Conservation (phyloP, 2,797 vertebrate species). For the Poeciliopsis presidionis region DNA sequence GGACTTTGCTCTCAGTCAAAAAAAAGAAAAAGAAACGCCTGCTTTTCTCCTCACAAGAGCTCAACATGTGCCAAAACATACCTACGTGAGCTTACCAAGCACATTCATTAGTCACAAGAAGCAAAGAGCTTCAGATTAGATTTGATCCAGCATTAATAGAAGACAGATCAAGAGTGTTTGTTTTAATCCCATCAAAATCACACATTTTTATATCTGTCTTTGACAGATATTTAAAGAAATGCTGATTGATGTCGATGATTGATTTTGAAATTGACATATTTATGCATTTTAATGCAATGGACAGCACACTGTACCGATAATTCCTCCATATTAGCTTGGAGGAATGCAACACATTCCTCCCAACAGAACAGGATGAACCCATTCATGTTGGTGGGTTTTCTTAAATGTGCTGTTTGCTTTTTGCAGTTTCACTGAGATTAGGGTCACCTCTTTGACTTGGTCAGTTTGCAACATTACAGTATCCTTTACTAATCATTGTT, state of each 20-base stretch:
- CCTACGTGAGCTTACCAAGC: conserved; percentile 42
- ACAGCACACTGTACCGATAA: neutral
- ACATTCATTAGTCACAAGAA: conserved; percentile 5
- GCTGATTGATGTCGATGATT: neutral
- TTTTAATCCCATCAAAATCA: too few species aligned
- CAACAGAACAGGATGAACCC: neutral
- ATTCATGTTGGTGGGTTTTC: neutral
- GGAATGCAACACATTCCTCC: conserved; percentile 2
- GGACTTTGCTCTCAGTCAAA: conserved; percentile 41
- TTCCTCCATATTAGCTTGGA: neutral
- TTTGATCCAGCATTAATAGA: neutral
- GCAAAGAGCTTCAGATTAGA: neutral
- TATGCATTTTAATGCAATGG: neutral
- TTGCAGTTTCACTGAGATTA: neutral
- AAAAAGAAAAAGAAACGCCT: conserved; percentile 1
- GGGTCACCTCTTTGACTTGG: conserved; percentile 1
- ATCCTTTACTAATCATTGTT: neutral
- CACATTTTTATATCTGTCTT: neutral
- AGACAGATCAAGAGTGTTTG: neutral
- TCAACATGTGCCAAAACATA: conserved; percentile 24
- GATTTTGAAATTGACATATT: neutral
- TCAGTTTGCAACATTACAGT: neutral
- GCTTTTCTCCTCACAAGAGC: neutral
- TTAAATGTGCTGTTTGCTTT: neutral
- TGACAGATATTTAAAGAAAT: neutral